phyloP scores from a whole-genome alignment of 2,888 invertebrate genomes.

The Coenonympha arcania region DNA sequence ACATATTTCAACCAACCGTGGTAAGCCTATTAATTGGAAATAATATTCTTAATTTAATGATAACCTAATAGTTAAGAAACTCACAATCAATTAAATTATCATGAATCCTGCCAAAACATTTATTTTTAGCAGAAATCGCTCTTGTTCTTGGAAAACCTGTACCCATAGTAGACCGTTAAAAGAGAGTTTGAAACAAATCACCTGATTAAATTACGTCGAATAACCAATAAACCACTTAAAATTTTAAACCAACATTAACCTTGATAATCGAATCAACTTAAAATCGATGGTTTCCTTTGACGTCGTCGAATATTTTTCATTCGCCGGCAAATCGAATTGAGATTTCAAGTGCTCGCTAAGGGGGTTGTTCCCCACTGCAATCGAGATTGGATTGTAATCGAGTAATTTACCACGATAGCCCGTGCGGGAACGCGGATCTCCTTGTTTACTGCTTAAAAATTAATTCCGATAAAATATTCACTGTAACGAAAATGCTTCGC shows the following conservation, averaged over 20 bases:
- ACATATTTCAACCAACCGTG: too few relatives aligned
- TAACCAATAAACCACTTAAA: too few relatives aligned
- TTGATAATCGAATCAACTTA: conserved; percentile 10
- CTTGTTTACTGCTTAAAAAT: not conserved
- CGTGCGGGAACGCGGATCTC: not conserved
- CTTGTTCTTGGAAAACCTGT: too few relatives aligned
- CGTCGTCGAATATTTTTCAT: conserved; percentile 8
- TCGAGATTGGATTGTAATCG: conserved; percentile 23
- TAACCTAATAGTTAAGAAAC: too few relatives aligned
- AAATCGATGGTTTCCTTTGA: conserved; percentile 13
- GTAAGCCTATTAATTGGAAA: too few relatives aligned
- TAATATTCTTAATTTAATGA: too few relatives aligned
- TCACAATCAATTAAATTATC: too few relatives aligned
- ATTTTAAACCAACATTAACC: not conserved
- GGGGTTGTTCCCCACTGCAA: conserved; percentile 19
- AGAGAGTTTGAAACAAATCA: too few relatives aligned
- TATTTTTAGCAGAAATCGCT: too few relatives aligned
- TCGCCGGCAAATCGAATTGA: conserved; percentile 17
- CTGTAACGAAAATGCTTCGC: not conserved
- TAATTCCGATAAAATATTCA: not conserved
- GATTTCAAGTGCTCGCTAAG: conserved; percentile 16
- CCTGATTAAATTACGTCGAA: too few relatives aligned
- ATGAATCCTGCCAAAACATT: too few relatives aligned
- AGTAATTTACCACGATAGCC: conserved; percentile 18
- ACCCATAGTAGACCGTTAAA: too few relatives aligned